Percentiles rank a stretch among this genome's conserved stretches.
These are phyloP conservation scores for Onychomys torridus DNA, from an alignment of 2,797 vertebrate genomes.

Conservation along the genomic window DNA sequence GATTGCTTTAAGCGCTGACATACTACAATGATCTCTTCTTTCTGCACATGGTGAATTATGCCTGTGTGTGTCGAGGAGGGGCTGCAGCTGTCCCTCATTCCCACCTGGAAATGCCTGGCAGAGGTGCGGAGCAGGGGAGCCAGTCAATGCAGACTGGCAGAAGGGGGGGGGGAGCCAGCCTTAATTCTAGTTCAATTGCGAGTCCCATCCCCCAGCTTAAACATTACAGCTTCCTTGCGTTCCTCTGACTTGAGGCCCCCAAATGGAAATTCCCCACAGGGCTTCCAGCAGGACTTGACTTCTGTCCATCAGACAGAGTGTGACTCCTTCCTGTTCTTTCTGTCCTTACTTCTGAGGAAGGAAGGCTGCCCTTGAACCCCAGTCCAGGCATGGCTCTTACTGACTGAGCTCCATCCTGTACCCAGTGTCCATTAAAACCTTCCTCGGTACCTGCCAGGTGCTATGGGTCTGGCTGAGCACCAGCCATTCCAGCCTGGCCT, in stretches of 20 bases:
- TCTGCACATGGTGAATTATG: background rate
- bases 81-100: background rate
- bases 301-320: background rate
- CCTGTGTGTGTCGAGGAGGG: background rate
- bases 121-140: background rate
- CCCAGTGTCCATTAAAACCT: background rate
- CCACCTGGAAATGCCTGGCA: background rate
- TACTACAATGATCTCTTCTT: background rate
- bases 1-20: background rate
- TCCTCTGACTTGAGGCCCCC: slow-evolving; percentile 1
- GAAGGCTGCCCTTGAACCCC: background rate
- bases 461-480: background rate
- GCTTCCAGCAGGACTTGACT: background rate
- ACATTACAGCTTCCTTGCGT: background rate
- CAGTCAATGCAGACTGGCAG: background rate
- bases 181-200: background rate
- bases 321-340: slow-evolving; percentile 31
- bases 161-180: background rate
- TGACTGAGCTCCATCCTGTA: background rate
- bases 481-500: background rate
- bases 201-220: background rate
- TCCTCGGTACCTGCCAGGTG: background rate
- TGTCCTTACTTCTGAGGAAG: background rate
- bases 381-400: background rate
- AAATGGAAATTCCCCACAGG: background rate